These are phyloP conservation scores for Coranthus polyacanthus DNA, from an alignment of 2,797 vertebrate genomes.

Conservation along the genomic window DNA sequence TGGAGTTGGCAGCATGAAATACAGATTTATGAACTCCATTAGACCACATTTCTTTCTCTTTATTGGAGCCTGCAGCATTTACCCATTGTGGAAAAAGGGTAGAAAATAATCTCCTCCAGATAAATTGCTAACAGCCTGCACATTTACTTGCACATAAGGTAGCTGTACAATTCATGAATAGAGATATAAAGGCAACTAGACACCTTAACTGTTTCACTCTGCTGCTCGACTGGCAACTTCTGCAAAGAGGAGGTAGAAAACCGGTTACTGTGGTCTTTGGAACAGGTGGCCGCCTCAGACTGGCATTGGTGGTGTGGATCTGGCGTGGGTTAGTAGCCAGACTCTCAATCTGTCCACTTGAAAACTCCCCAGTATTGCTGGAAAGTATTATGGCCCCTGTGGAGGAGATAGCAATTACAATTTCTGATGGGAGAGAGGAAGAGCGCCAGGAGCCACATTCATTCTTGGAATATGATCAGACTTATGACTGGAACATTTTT, in stretches of 20 bases:
- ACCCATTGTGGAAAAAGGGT: constrained; percentile 68
- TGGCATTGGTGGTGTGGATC: constrained; percentile 63
- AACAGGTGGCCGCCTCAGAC: constrained; percentile 81
- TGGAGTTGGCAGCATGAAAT: constrained; percentile 82
- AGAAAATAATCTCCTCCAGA: constrained; percentile 61
- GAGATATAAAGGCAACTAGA: constrained; percentile 58
- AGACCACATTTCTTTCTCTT: constrained; percentile 83
- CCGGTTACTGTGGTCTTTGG: constrained; percentile 66
- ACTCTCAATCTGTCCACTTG: constrained; percentile 81
- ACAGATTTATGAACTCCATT: constrained; percentile 88
- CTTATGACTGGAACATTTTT: constrained; percentile 71
- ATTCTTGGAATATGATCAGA: constrained; percentile 72
- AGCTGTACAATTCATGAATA: constrained; percentile 53
- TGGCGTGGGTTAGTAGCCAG: constrained; percentile 72
- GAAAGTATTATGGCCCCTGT: constrained; percentile 68
- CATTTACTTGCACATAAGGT: constrained; percentile 67
- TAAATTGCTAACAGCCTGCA: constrained; percentile 79
- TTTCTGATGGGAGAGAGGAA: constrained; percentile 69
- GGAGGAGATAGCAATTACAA: constrained; percentile 78
- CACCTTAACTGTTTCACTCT: constrained; percentile 57
- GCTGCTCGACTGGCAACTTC: constrained; percentile 42
- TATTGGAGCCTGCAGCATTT: constrained; percentile 83
- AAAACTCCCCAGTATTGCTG: constrained; percentile 78
- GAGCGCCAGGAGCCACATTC: constrained; percentile 65
- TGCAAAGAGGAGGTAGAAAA: constrained; percentile 50